Evolutionary conservation across 2,797 vertebrate species (phyloP).

Genomic region (Pangasius macronema): DNA sequence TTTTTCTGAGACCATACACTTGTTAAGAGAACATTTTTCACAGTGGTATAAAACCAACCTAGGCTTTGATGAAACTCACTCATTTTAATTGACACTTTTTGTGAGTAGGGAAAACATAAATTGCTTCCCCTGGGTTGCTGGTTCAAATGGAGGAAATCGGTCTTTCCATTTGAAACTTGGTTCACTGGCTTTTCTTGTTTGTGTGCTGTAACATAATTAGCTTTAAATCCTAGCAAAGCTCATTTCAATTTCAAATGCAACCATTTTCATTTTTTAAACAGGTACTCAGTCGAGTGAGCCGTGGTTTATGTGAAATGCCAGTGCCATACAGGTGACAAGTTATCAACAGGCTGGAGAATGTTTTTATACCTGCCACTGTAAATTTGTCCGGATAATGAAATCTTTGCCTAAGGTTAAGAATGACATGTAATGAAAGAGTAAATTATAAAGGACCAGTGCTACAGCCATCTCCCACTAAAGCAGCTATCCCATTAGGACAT

Average conservation of each 20-base stretch:
- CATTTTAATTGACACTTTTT: constrained; percentile 51
- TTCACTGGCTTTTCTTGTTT: constrained; percentile 37
- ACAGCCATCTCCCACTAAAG: constrained; percentile 38
- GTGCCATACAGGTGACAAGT: constrained; percentile 43
- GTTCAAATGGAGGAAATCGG: constrained; percentile 38
- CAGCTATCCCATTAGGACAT: constrained; percentile 61
- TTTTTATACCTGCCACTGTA: constrained; percentile 48
- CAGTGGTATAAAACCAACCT: neutral
- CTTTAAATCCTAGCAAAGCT: constrained; percentile 60
- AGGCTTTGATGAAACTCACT: constrained; percentile 13
- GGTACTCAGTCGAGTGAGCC: constrained; percentile 12
- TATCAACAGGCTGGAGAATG: constrained; percentile 57
- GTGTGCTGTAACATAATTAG: constrained; percentile 56
- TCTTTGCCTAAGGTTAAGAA: neutral
- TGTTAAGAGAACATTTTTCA: neutral
- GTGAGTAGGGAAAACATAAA: constrained; percentile 39
- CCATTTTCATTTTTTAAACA: constrained; percentile 23
- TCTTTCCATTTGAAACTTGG: constrained; percentile 52
- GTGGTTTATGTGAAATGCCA: neutral
- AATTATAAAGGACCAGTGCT: neutral
- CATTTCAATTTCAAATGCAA: constrained; percentile 60
- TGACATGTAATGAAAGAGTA: neutral
- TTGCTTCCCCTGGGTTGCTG: constrained; percentile 45
- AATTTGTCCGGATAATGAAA: constrained; percentile 57
- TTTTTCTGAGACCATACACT: neutral